phyloP scores from a whole-genome alignment of 2,113 vertebrate genomes.

The Corythaixoides concolor region DNA sequence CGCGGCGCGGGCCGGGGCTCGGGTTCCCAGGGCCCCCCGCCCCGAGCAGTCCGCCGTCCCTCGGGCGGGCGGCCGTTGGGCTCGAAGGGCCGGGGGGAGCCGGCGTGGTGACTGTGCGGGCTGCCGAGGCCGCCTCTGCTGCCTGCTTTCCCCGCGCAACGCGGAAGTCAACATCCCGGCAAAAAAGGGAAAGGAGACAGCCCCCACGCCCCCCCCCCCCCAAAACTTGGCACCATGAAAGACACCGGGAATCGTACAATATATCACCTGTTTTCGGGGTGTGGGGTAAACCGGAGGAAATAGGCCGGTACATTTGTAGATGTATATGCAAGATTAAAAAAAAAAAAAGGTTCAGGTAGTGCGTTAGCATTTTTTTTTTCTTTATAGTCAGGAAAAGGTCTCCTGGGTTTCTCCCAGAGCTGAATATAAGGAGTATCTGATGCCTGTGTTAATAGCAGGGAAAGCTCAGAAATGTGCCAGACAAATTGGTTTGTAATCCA shows the following conservation, averaged over 20 bases:
- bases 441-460: neutral
- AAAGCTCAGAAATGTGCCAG: neutral
- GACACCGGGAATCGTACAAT: neutral
- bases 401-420: neutral
- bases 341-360: neutral
- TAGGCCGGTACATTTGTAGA: rapidly evolving
- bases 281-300: neutral
- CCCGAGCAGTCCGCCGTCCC: neutral
- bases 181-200: too few species aligned
- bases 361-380: too few species aligned
- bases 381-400: neutral
- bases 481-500: neutral
- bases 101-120: too few species aligned
- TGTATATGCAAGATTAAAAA: rapidly evolving
- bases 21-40: neutral
- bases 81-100: neutral
- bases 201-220: rapidly evolving
- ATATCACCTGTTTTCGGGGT: rapidly evolving
- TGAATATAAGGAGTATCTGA: neutral
- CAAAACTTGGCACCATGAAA: neutral
- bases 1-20: too few species aligned
- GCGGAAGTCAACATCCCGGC: neutral
- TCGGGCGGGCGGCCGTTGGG: neutral
- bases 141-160: neutral
- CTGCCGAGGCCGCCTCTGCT: neutral